Conservation (phyloP, 2,113 vertebrate genomes). For the Nannospalax galili region DNA sequence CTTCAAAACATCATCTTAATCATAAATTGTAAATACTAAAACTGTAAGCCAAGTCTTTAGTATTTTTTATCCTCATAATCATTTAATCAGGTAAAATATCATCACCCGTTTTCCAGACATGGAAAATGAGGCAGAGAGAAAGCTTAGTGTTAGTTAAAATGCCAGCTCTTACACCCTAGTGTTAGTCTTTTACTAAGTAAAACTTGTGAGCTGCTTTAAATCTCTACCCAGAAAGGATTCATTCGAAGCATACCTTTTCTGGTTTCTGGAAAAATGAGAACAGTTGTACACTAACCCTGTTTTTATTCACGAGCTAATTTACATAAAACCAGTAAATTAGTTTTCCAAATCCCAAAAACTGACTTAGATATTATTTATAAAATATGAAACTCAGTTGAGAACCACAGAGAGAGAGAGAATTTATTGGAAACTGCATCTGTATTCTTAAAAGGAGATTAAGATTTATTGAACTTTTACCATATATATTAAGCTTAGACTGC, state of each 20-base stretch:
- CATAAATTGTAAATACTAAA: not conserved
- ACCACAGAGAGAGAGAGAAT: conserved; percentile 38
- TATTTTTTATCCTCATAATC: conserved; percentile 20
- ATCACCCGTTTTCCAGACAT: conserved; percentile 3
- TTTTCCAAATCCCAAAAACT: conserved; percentile 16
- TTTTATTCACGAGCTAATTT: conserved; percentile 42
- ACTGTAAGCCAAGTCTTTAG: not conserved
- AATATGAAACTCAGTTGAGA: conserved; percentile 10
- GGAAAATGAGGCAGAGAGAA: conserved; percentile 33
- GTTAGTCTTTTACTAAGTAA: conserved; percentile 55
- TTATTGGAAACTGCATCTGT: conserved; percentile 13
- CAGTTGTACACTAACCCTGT: conserved; percentile 23
- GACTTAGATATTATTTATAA: conserved; percentile 9
- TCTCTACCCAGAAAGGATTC: conserved; percentile 19
- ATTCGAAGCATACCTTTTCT: conserved; percentile 26
- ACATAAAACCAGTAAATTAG: conserved; percentile 43
- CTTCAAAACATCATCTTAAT: conserved; percentile 5
- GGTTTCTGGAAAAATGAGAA: conserved; percentile 18
- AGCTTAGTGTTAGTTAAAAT: too few species aligned
- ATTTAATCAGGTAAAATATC: conserved; percentile 27
- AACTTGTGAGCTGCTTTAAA: conserved; percentile 43
- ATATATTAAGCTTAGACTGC: not conserved
- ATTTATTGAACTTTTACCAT: conserved; percentile 17
- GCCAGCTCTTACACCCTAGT: too few species aligned
- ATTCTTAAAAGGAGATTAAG: conserved; percentile 50